Percentiles rank a stretch among this genome's conserved stretches.
phyloP scores from a whole-genome alignment of 2,113 vertebrate species.

The Rallus limicola region DNA sequence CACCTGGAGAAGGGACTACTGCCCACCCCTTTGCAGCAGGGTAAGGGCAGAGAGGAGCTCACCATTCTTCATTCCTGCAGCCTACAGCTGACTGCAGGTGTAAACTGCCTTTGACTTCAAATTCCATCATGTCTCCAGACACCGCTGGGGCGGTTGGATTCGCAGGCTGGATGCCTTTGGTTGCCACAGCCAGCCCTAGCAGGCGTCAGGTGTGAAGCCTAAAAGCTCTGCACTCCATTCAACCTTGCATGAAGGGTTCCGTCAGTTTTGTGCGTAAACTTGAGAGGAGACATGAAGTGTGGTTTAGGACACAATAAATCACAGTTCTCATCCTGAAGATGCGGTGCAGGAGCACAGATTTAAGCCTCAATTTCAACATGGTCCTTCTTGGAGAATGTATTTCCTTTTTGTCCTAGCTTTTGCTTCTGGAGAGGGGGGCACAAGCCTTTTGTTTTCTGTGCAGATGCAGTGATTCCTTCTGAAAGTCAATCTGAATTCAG shows the following conservation, averaged over 20 bases:
- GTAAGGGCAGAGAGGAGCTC: neutral
- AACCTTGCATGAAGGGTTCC: neutral
- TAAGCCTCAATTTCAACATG: neutral
- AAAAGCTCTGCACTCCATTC: neutral
- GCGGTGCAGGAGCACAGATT: neutral
- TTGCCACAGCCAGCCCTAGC: neutral
- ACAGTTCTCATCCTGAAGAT: neutral
- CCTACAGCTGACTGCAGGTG: neutral
- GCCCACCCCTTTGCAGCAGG: rapidly evolving
- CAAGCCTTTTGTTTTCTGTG: neutral
- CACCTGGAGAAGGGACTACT: neutral
- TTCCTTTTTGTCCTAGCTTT: neutral
- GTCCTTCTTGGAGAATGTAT: neutral
- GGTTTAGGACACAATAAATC: neutral
- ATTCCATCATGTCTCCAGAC: neutral
- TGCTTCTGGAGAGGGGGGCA: neutral
- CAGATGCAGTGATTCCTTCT: neutral
- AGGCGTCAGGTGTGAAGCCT: neutral
- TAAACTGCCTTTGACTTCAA: neutral
- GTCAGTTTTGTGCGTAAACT: neutral
- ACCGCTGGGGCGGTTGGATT: neutral
- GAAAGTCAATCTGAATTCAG: neutral
- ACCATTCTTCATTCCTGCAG: rapidly evolving
- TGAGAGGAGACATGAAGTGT: neutral
- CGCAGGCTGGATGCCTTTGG: neutral